Base-by-base conservation (phyloP, 2,113 vertebrate species). In the Prochilodus magdalenae region DNA sequence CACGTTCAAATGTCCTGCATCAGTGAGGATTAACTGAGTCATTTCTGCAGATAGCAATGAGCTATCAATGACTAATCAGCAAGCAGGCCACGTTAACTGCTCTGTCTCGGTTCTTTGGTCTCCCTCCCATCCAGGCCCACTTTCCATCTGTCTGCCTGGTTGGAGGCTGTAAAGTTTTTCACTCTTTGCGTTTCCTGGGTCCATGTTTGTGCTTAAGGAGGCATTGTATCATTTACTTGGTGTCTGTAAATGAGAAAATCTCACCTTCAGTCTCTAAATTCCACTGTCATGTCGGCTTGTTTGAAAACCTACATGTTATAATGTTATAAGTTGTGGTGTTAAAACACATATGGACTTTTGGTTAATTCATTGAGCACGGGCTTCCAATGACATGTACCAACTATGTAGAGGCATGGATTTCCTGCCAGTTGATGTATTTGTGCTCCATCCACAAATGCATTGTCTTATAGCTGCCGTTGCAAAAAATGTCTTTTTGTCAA, bases 121-220 rank as follows among this genome's bases (percentile, higher is more conserved):
- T 53, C 3, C 60, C 70, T 67, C 63, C 75, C 75, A 27, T 60
- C 66, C 74, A 49, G 26, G 26, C 75, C 74, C 40, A 66, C 67
- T 79, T 76, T 71, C 63, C 80, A 75, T 85, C 76, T 85, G 84
- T 69, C 18, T 62, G 53, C 44, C 44, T 69, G 26, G 26, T n/a
- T 29, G 73, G 60, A 66, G 51, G 36, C 49, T 29, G 66, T 59
- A 57, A 79, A 79, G 24, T 53, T 33, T 16, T 83, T 67, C 63
- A 62, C 67, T 49, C 33, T 59, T 66, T 63, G 27, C 57, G 57
- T 60, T 49, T 78, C 76, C 51, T 47, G 49, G 66, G 22, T 33
- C n/a, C 14, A 83, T 73, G 24, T 40, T 24, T 73, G 12, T 77
- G 59, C 49, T 78, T 53, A 40, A 29, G 33, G 49, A 70, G 49